Percentiles rank a stretch among this genome's conserved stretches.
phyloP scores from a whole-genome alignment of 2,797 vertebrate species.

The Natrix natrix region DNA sequence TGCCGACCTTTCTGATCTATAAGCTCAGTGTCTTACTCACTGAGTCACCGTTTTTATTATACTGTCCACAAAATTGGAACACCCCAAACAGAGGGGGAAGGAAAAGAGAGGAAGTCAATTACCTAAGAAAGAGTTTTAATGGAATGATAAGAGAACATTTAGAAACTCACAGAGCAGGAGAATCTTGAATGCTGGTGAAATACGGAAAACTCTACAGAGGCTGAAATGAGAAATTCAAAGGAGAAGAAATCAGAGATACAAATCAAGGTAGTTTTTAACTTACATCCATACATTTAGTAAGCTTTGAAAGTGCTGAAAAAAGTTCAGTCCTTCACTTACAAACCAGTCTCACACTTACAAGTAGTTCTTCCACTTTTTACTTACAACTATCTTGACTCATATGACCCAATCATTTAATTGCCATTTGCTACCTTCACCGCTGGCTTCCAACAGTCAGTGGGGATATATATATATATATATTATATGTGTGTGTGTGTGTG shows the following conservation, averaged over 20 bases:
- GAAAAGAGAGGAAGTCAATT: not conserved
- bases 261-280: not conserved
- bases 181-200: not conserved
- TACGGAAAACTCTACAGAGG: not conserved
- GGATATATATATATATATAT: too few species aligned
- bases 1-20: too few species aligned
- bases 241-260: not conserved
- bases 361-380: not conserved
- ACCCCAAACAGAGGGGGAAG: not conserved
- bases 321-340: not conserved
- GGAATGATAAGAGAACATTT: not conserved
- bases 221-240: not conserved
- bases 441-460: not conserved
- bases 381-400: not conserved
- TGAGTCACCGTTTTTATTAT: too few species aligned
- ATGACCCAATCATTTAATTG: not conserved
- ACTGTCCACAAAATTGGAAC: not conserved
- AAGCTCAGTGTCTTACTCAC: too few species aligned
- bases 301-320: not conserved
- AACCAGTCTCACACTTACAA: not conserved
- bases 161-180: not conserved
- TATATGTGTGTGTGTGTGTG: too few species aligned
- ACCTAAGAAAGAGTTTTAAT: not conserved
- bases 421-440: not conserved
- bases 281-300: not conserved